phyloP scores from a whole-genome alignment of 2,797 vertebrate species.

The Oceanodroma leucorhoa region DNA sequence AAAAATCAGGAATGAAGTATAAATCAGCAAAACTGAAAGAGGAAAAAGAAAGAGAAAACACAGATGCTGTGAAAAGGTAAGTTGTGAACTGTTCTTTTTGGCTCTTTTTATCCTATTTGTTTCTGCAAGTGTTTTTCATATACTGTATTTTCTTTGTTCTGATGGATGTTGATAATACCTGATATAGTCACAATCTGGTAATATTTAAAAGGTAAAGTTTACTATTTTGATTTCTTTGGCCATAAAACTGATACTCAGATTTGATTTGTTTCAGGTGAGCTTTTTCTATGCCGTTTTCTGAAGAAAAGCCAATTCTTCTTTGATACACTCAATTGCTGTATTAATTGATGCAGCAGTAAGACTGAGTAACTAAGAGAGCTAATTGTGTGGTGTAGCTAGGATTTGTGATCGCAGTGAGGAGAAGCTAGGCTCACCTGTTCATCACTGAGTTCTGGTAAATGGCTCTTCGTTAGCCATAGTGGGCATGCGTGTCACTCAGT shows the following conservation, averaged over 20 bases:
- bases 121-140: neutral
- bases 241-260: neutral
- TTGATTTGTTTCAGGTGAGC: neutral
- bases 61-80: conserved; percentile 85
- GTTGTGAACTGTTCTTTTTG: neutral
- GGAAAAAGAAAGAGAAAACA: conserved; percentile 78
- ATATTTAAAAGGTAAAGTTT: neutral
- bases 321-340: neutral
- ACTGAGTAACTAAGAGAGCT: neutral
- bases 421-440: neutral
- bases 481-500: neutral
- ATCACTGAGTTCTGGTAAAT: neutral
- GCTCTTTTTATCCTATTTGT: neutral
- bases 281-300: neutral
- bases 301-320: neutral
- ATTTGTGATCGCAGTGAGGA: neutral
- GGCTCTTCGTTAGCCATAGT: neutral
- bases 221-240: neutral
- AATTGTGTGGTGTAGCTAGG: neutral
- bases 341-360: neutral
- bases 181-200: neutral
- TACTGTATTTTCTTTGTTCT: neutral
- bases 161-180: neutral
- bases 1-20: conserved; percentile 88
- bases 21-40: conserved; percentile 81